phyloP scores from a whole-genome alignment of 2,113 vertebrate species.

The Psephotus haematonotus region DNA sequence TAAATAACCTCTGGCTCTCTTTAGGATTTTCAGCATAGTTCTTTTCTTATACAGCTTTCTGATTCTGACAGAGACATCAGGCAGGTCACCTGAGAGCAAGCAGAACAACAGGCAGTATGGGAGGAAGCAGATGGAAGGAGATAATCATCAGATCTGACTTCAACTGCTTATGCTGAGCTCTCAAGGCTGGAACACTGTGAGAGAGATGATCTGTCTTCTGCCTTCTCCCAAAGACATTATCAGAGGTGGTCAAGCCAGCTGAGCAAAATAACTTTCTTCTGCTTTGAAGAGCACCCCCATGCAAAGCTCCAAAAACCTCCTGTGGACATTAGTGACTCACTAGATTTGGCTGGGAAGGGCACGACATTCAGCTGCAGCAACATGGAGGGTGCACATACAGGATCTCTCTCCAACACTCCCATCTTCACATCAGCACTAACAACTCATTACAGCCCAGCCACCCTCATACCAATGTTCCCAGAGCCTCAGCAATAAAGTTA shows the following conservation, averaged over 20 bases:
- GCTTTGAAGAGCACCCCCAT: neutral
- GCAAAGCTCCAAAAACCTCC: neutral
- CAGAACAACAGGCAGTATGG: neutral
- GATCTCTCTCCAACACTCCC: neutral
- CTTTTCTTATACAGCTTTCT: neutral
- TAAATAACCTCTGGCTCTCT: neutral
- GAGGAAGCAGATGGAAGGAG: neutral
- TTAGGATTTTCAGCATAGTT: neutral
- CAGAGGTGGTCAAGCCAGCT: neutral
- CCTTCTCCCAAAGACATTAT: neutral
- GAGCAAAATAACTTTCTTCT: neutral
- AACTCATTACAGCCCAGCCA: neutral
- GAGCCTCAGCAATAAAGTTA: neutral
- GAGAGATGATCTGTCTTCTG: neutral
- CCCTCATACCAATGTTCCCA: neutral
- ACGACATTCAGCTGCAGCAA: neutral
- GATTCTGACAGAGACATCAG: no score
- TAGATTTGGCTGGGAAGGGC: neutral
- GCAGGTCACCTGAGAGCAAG: neutral
- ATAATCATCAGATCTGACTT: neutral
- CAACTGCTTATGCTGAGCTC: neutral
- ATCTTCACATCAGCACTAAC: neutral
- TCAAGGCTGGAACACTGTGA: neutral
- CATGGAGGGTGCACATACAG: accelerated
- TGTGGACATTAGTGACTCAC: neutral